Evolutionary conservation across 2,113 vertebrate species (phyloP).

Genomic region (Megaceryle maxima): DNA sequence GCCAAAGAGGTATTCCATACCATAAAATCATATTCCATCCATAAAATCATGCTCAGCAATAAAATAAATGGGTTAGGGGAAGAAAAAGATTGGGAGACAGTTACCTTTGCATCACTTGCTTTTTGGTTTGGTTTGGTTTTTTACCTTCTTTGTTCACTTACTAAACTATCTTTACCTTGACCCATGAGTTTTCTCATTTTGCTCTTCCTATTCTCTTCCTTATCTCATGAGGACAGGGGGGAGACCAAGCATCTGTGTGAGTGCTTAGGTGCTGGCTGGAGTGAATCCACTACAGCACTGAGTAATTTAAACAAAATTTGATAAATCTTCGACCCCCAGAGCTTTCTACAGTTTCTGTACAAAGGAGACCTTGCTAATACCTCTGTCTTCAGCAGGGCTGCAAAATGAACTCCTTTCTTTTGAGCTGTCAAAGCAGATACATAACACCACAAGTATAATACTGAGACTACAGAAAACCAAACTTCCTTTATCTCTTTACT

Average conservation of each 20-base stretch:
- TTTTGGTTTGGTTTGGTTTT: not conserved
- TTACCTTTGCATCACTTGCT: not conserved
- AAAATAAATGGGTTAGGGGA: not conserved
- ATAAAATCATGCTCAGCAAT: not conserved
- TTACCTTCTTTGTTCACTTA: not conserved
- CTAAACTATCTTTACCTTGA: not conserved
- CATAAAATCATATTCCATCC: too few relatives aligned
- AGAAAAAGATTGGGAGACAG: not conserved
- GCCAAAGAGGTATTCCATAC: not conserved
- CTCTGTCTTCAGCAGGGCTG: not conserved
- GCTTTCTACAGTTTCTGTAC: not conserved
- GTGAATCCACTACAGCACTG: not conserved
- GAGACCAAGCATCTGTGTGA: not conserved
- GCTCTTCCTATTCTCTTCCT: not conserved
- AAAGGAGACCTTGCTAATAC: not conserved
- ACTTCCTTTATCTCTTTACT: not conserved
- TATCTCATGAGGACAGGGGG: not conserved
- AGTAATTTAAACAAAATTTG: not conserved
- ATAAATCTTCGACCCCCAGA: not conserved
- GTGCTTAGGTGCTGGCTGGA: not conserved
- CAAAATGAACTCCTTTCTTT: not conserved
- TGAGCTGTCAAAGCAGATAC: not conserved
- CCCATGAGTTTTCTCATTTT: not conserved
- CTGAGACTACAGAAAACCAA: not conserved
- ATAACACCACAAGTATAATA: not conserved